These are phyloP conservation scores for Myiothlypis coronata DNA, from an alignment of 2,797 vertebrate species.

Conservation along the genomic window DNA sequence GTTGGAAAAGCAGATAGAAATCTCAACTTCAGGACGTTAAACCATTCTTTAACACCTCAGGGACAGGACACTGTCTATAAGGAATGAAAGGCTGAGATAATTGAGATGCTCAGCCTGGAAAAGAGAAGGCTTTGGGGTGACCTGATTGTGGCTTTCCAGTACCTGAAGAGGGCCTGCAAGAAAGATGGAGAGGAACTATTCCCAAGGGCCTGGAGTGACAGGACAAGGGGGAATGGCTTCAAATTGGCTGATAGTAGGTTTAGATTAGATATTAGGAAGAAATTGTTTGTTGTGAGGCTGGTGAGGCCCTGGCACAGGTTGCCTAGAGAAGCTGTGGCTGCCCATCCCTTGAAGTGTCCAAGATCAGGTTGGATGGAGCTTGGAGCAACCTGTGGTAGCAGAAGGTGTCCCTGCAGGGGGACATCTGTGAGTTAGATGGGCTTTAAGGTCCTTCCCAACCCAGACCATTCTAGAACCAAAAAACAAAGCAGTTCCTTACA, in stretches of 20 bases:
- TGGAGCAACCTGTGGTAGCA: rapidly evolving
- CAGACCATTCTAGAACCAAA: background rate
- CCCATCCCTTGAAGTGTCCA: background rate
- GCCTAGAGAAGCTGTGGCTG: background rate
- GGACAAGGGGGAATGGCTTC: background rate
- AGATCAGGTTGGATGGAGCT: rapidly evolving
- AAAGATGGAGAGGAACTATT: background rate
- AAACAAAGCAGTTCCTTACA: background rate
- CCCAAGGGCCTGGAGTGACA: background rate
- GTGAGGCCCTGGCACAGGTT: background rate
- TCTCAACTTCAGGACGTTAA: background rate
- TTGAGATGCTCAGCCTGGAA: background rate
- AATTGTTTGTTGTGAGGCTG: background rate
- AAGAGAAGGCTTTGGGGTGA: background rate
- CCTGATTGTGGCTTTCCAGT: background rate
- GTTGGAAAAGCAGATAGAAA: background rate
- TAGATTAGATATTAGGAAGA: background rate
- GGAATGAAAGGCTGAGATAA: background rate
- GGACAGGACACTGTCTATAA: background rate
- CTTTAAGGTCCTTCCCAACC: background rate
- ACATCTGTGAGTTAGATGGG: rapidly evolving
- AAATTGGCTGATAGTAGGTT: background rate
- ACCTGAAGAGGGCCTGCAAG: background rate
- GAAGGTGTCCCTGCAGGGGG: background rate
- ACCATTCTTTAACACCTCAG: background rate